phyloP scores from a whole-genome alignment of 2,888 invertebrate genomes.

The Argyra leucocephala region DNA sequence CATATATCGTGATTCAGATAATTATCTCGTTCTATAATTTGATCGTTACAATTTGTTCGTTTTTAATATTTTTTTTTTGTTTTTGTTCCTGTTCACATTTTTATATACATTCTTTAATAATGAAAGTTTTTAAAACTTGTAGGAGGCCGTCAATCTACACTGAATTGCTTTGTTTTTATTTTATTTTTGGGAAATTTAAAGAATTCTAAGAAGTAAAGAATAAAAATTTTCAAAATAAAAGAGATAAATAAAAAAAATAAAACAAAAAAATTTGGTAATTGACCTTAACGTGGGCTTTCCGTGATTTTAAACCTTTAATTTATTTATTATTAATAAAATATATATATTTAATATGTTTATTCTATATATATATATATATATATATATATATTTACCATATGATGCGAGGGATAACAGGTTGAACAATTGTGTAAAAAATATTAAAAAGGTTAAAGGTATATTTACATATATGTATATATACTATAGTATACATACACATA shows the following conservation, averaged over 20 bases:
- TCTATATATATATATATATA: no score
- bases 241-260: not conserved
- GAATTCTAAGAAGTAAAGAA: not conserved
- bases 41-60: not conserved
- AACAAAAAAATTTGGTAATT: not conserved
- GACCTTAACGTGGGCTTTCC: not conserved
- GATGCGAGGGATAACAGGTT: no score
- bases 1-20: not conserved
- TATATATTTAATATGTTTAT: no score
- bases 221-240: not conserved
- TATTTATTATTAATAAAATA: not conserved
- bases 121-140: not conserved
- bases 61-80: not conserved
- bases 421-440: no score
- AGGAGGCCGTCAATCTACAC: conserved; percentile 3
- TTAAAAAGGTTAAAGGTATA: no score
- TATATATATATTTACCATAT: no score
- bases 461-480: no score
- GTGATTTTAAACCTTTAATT: not conserved
- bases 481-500: no score
- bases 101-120: not conserved
- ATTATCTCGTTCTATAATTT: not conserved
- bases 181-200: not conserved
- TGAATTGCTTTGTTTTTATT: not conserved
- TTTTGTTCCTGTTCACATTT: not conserved